Evolutionary conservation across 2,797 vertebrate genomes (phyloP).

Genomic region (Cynodonichthys magdalenae): DNA sequence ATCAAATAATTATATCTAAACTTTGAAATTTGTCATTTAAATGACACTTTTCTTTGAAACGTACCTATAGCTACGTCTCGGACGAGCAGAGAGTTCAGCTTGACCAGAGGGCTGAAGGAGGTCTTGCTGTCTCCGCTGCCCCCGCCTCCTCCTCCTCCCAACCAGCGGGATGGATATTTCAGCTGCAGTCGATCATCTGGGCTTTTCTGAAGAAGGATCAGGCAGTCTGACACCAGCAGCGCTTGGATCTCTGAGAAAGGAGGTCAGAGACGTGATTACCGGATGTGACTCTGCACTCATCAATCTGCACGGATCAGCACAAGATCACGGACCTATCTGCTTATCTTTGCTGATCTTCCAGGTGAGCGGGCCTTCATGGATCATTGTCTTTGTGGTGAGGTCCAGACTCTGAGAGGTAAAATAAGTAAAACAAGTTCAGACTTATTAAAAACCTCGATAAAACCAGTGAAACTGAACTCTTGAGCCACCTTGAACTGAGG

Average conservation of each 20-base stretch:
- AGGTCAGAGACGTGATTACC: neutral
- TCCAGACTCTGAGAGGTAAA: constrained; percentile 84
- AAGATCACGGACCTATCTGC: constrained; percentile 83
- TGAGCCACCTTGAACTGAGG: constrained; percentile 88
- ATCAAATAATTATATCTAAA: neutral
- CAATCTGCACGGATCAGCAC: rapidly evolving
- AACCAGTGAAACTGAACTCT: neutral
- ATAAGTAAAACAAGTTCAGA: neutral
- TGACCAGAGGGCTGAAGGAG: constrained; percentile 80
- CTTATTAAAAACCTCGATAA: rapidly evolving
- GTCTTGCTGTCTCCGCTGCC: constrained; percentile 73
- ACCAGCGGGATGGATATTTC: constrained; percentile 86
- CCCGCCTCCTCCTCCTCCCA: constrained; percentile 71
- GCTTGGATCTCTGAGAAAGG: constrained; percentile 88
- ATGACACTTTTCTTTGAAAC: no score
- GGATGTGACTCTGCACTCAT: rapidly evolving
- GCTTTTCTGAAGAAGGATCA: constrained; percentile 88
- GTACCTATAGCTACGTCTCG: constrained; percentile 81
- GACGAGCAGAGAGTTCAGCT: constrained; percentile 79
- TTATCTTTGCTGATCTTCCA: constrained; percentile 95
- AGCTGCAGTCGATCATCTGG: constrained; percentile 91
- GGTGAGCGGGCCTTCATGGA: constrained; percentile 90
- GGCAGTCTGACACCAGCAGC: constrained; percentile 89
- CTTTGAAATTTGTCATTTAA: no score
- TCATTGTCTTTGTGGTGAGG: constrained; percentile 88